phyloP scores from a whole-genome alignment of 37 sponge, comb jelly and placozoan species.

The Ephydatia muelleri region DNA sequence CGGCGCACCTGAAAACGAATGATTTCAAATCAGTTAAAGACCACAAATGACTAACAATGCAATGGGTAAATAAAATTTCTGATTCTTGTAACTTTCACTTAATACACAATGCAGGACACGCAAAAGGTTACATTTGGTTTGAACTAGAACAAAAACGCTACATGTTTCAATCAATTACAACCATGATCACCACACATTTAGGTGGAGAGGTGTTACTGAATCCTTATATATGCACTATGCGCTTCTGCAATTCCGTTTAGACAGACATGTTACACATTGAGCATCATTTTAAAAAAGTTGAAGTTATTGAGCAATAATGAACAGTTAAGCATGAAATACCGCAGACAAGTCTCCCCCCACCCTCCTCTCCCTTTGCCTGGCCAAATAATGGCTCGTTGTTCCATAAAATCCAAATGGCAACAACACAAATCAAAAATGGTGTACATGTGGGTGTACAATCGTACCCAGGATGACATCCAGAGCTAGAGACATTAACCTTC shows the following conservation, averaged over 20 bases:
- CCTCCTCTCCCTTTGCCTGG: background rate
- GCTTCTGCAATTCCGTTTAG: background rate
- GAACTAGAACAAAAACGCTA: background rate
- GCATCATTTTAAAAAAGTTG: background rate
- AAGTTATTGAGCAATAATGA: background rate
- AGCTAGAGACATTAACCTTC: background rate
- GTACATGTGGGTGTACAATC: background rate
- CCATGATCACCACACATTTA: background rate
- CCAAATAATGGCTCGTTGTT: background rate
- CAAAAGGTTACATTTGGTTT: background rate
- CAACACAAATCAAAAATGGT: background rate
- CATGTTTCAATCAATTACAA: background rate
- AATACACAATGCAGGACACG: background rate
- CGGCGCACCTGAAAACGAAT: conserved; percentile 52
- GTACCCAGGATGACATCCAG: background rate
- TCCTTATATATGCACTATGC: background rate
- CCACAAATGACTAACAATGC: conserved; percentile 3
- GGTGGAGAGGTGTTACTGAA: background rate
- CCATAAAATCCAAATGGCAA: background rate
- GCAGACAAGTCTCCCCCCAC: background rate
- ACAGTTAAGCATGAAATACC: too few species aligned
- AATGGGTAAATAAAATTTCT: too few species aligned
- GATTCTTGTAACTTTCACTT: too few species aligned
- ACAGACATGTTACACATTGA: background rate
- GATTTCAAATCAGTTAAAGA: background rate